Conservation (phyloP, 2,797 vertebrate species). For the Labroides dimidiatus region DNA sequence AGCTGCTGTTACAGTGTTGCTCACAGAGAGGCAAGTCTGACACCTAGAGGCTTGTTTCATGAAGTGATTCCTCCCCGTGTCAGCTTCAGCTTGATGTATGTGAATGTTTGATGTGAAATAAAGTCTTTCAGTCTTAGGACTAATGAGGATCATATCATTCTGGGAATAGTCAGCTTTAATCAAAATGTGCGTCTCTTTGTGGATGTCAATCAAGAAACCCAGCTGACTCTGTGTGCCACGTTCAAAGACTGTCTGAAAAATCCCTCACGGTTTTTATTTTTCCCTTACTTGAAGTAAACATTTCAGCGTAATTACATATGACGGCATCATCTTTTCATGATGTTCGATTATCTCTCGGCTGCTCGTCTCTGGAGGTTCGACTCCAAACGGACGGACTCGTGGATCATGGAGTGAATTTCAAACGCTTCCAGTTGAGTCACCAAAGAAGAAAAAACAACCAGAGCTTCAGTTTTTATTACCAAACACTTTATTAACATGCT, state of each 20-base stretch:
- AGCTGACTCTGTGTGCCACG: neutral
- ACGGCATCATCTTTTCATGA: conserved; percentile 21
- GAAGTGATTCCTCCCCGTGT: neutral
- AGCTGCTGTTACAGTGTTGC: neutral
- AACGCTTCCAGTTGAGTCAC: neutral
- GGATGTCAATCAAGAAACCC: neutral
- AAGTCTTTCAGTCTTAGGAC: too few relatives aligned
- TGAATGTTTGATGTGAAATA: neutral
- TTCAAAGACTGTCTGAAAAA: neutral
- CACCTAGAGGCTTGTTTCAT: conserved; percentile 58
- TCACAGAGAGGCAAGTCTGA: conserved; percentile 62
- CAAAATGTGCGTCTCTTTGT: too few relatives aligned
- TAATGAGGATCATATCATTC: neutral
- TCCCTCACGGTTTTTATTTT: neutral
- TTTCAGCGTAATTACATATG: neutral
- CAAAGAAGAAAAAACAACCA: neutral
- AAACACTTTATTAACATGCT: conserved; percentile 59
- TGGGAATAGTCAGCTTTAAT: too few relatives aligned
- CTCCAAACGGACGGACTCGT: neutral
- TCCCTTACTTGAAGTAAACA: neutral
- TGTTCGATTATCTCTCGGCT: conserved; percentile 7
- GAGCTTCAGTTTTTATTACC: conserved; percentile 16
- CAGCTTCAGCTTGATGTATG: neutral
- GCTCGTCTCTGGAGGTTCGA: conserved; percentile 1
- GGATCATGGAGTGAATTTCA: neutral